Evolutionary conservation across 2,797 vertebrate species (phyloP), one percentile per base, ranked within the genome.

Genomic region (Tamandua tetradactyla): DNA sequence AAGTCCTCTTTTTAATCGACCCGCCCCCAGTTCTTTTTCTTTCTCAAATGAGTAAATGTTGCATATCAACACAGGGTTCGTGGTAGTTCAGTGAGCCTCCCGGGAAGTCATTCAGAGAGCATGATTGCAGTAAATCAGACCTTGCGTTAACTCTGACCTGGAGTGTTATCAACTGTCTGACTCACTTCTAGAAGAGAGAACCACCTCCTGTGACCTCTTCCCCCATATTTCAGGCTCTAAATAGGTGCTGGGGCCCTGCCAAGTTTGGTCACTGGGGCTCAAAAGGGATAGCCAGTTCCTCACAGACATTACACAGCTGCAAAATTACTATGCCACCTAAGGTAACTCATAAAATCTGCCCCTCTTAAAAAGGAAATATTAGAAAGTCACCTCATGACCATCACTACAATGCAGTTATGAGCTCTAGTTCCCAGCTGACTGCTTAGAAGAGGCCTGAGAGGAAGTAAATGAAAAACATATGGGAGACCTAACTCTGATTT

Each of bases 81-180:
- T 66, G 74, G 30, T 88, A 40, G 30, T 85, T 96, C 42, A 35
- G 14, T 20, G 49, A n/a, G 2, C 17, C 52, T 86, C 37, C 93
- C 47, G 88, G 78, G 81, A 87, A 89, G 42, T 95, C 40, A n/a
- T 75, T 93, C 42, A 76, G 79, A 79, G 80, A 72, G 71, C 8
- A 27, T 3, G 55, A 66, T 59, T 22, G 22, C 78, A 88, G 52
- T 72, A 69, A 92, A 87, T 35, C 35, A 42, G 62, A 71, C 81
- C 69, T 62, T 7, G 35, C 40, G 76, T 95, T 92, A 95, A 96
- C 94, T 95, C 93, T 97, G 96, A 91, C 94, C 93, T 80, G 37
- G 37, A 89, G 44, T 3, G 71, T 86, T 93, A 90, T 42, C 49
- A 27, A 93, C 91, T 74, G 22, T 32, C 37, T 94, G 87, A 94